Percentiles rank a stretch among this genome's conserved stretches.
These are phyloP conservation scores for Acomys russatus DNA, from an alignment of 2,797 vertebrate species.

Conservation along the genomic window DNA sequence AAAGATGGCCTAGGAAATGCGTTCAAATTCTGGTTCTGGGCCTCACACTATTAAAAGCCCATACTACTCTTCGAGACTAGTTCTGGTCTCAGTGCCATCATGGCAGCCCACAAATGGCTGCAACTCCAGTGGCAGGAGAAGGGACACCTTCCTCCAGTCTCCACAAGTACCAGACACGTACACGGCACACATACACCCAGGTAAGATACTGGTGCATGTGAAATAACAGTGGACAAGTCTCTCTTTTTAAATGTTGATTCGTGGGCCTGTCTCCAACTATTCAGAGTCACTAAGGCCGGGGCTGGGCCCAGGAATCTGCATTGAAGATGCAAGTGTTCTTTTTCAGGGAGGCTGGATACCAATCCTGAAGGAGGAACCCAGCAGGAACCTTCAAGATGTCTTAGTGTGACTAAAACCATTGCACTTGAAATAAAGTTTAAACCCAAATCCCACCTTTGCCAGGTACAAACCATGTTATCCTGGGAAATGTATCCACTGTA, in stretches of 20 bases:
- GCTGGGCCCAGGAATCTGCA: background rate
- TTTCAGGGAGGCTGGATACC: background rate
- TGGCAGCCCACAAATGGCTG: background rate
- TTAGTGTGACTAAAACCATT: slow-evolving; percentile 10
- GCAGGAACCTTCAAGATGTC: slow-evolving; percentile 1
- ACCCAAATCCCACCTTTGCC: background rate
- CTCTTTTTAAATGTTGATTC: background rate
- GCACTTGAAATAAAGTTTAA: slow-evolving; percentile 46
- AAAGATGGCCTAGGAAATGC: slow-evolving; percentile 13
- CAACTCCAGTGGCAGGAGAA: background rate
- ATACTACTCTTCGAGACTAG: background rate
- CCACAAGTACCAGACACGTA: background rate
- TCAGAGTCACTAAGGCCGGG: background rate
- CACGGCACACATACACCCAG: background rate
- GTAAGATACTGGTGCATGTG: background rate
- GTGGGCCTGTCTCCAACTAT: slow-evolving; percentile 7
- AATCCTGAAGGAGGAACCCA: background rate
- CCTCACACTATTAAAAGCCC: background rate
- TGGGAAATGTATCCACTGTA: background rate
- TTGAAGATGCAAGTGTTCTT: background rate
- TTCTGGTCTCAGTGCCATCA: too few relatives aligned
- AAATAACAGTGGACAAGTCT: background rate
- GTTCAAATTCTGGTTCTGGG: background rate
- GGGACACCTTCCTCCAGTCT: background rate
- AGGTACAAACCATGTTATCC: background rate